Evolutionary conservation across 2,113 vertebrate genomes (phyloP), one percentile per base, ranked within the genome.

Genomic region (Rhynchopsitta pachyrhyncha): DNA sequence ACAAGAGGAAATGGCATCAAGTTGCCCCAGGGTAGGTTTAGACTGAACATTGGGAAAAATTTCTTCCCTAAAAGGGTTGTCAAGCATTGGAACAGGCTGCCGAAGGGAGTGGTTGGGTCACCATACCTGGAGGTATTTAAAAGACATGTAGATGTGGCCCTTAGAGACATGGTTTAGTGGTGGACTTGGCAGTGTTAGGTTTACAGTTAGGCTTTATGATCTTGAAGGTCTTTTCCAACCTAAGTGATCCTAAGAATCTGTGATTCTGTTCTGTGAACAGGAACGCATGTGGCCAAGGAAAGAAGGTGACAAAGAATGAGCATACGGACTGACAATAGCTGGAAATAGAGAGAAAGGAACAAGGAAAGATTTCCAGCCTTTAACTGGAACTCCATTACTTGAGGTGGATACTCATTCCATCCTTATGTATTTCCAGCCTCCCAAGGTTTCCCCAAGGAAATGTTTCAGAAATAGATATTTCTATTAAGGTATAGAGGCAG

Each of bases 381-480:
- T 90, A 59, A 46, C 77, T 90, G 79, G 88, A 83, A 86, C 82
- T 88, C 71, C 46, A 78, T 75, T 63, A 77, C 18, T 74, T 95
- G 82, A 90, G 59, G 68, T 75, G 35, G 79, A 49, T 81, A 67
- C 35, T 75, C 64, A 63, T 93, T 88, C 90, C 63, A 77, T 35
- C 37, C 37, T 90, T 60, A 52, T 76, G 71, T 18, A 52, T 76
- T 93, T 89, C 69, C 78, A 95, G 29, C 39, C 62, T 94, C 25
- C 15, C 53, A 85, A 94, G 75, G 82, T 83, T 95, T 93, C 76
- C 88, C 80, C 42, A 81, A 67, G 80, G 64, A 93, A 92, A 81
- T 70, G 28, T 29, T 93, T 46, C 76, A 92, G 82, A 94, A 94
- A 92, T 42, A 86, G 47, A 15, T 90, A 68, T 53, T 70, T 90